Evolutionary conservation across 1,140 invertebrate species (phyloP), one percentile per base, ranked within the genome.

Genomic region (Sycophila sp.): DNA sequence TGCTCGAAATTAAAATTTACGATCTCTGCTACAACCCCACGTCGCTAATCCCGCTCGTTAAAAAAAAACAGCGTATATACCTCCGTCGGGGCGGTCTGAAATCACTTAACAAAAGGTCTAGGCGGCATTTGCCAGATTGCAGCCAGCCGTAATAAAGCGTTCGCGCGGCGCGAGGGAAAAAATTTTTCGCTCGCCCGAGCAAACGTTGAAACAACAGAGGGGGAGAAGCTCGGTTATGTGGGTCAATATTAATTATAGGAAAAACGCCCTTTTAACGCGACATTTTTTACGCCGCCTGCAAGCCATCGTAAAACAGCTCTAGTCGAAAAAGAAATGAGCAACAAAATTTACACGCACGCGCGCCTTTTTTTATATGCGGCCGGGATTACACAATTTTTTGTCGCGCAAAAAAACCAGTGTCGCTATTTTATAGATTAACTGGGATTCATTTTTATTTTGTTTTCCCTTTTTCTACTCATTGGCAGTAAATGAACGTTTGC

Each of bases 1-100:
- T 47, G 53, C 64, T 63, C 34, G 58, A 69, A 69, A 69, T 69
- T 62, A 69, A 69, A 69, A 69, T 69, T 69, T 69, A 69, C 67
- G 67, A 55, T 55, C 58, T 28, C 45, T 55, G 42, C 58, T 55
- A 55, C 49, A 55, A 60, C 32, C 13, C 38, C 8, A 13, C 49
- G 22, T 53, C 34, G 32, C 51, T 58, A 58, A 63, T 64, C 60
- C 64, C n/a, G 38, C 60, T 64, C 60, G 59, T 70, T 70, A 63
- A 56, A 55, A 47, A 4, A n/a, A n/a, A n/a, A n/a, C n/a, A n/a
- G n/a, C n/a, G n/a, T n/a, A n/a, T n/a, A n/a, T 7, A 7, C 19
- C 17, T 17, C 4, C 7, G 19, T 10, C 11, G 47, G n/a, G 4
- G 47, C 22, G 51, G 28, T 55, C 63, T 56, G 22, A 56, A 66